A percentile compares a stretch with the other conserved stretches of the same genome.
These are phyloP conservation scores for Hippocampus comes DNA, from an alignment of 2,113 vertebrate species.

Conservation along the genomic window DNA sequence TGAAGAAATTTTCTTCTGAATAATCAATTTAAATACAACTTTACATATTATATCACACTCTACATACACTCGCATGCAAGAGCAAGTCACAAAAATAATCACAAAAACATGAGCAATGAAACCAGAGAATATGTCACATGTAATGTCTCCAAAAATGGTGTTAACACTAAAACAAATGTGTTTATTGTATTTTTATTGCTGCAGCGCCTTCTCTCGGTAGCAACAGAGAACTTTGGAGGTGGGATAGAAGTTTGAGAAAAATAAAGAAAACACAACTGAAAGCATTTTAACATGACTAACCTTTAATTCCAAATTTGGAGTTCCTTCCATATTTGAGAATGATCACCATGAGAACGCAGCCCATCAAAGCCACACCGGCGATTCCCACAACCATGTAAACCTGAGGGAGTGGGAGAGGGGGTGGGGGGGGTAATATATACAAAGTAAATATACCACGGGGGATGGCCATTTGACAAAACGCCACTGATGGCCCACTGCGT, in stretches of 20 bases:
- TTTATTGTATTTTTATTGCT: background rate
- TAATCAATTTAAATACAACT: background rate
- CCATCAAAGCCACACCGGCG: slow-evolving; percentile 89
- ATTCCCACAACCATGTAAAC: slow-evolving; percentile 94
- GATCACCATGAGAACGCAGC: slow-evolving; percentile 89
- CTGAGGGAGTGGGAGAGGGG: slow-evolving; percentile 55
- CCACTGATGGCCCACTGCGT: background rate
- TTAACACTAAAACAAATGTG: too few species aligned
- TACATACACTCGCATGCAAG: too few species aligned
- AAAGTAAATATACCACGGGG: background rate
- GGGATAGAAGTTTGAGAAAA: background rate
- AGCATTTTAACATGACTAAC: slow-evolving; percentile 65
- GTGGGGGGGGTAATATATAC: background rate
- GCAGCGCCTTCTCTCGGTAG: background rate
- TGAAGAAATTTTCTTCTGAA: background rate
- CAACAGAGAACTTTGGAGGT: background rate
- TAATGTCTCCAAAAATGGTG: too few species aligned
- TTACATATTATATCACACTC: too few species aligned
- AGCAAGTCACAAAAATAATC: too few species aligned
- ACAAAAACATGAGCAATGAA: too few species aligned
- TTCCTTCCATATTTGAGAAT: slow-evolving; percentile 95
- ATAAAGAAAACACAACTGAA: background rate
- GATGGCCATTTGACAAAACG: background rate
- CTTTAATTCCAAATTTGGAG: slow-evolving; percentile 98
- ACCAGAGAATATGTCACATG: too few species aligned